Evolutionary conservation across 1,140 invertebrate genomes (phyloP).

Genomic region (Hypsibius dujardini): DNA sequence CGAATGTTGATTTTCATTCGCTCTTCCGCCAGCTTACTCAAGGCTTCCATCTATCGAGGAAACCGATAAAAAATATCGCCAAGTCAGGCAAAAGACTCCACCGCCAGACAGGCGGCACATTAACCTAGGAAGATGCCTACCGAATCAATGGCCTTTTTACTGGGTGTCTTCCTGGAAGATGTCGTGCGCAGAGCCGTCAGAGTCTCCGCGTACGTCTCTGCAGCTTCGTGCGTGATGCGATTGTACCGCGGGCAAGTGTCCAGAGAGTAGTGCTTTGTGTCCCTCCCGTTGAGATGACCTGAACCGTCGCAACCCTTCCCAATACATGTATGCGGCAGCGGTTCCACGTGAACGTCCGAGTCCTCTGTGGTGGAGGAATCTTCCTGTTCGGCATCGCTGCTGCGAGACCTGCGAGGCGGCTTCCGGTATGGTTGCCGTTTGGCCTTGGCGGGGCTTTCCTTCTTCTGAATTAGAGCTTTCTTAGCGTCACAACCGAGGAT

Average conservation of each 20-base stretch:
- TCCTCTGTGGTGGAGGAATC: constrained; percentile 1
- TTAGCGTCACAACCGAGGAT: background rate
- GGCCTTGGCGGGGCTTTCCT: background rate
- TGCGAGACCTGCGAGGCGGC: background rate
- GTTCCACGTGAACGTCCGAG: background rate
- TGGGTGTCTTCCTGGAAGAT: background rate
- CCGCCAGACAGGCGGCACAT: background rate
- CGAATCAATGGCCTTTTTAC: background rate
- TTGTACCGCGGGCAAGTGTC: background rate
- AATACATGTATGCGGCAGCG: background rate
- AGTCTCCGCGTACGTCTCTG: background rate
- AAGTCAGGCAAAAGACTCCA: too few species aligned
- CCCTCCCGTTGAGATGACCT: background rate
- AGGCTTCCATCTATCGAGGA: background rate
- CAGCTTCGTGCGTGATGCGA: background rate
- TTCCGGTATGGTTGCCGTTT: constrained; percentile 2
- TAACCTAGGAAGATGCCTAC: background rate
- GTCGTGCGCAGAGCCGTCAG: background rate
- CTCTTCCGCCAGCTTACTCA: background rate
- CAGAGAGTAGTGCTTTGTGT: background rate
- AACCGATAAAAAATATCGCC: background rate
- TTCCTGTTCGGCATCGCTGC: background rate
- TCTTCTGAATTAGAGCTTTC: background rate
- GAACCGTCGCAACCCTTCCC: background rate
- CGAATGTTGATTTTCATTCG: background rate